These are phyloP conservation scores for Ceratina japonica DNA, from an alignment of 1,140 invertebrate species.

Conservation along the genomic window DNA sequence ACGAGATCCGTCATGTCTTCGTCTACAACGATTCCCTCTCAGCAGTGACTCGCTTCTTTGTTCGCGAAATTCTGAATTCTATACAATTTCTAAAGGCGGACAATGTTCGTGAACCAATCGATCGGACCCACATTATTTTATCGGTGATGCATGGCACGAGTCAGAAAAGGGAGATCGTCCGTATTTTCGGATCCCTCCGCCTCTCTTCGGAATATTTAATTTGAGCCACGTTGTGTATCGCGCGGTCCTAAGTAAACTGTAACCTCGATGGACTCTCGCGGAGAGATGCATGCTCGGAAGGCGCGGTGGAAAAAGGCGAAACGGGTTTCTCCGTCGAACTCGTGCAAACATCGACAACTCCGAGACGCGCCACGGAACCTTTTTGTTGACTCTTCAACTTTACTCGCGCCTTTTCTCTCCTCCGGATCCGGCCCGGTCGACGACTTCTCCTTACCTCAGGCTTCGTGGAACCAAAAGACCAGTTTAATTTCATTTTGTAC, in stretches of 20 bases:
- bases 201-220: slow-evolving; percentile 67
- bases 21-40: neutral
- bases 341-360: slow-evolving; percentile 69
- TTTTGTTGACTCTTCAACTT: slow-evolving; percentile 76
- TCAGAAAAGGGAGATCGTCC: slow-evolving; percentile 51
- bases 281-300: slow-evolving; percentile 37
- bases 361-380: slow-evolving; percentile 55
- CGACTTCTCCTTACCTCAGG: slow-evolving; percentile 57
- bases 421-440: slow-evolving; percentile 56
- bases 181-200: slow-evolving; percentile 37
- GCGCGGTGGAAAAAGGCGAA: slow-evolving; percentile 62
- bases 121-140: neutral
- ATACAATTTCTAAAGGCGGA: too few species aligned
- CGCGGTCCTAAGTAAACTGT: slow-evolving; percentile 72
- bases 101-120: neutral
- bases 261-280: slow-evolving; percentile 60
- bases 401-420: slow-evolving; percentile 63
- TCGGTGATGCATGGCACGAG: slow-evolving; percentile 11
- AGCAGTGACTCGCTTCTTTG: too few species aligned
- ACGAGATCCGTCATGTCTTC: neutral
- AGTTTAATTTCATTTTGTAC: slow-evolving; percentile 60
- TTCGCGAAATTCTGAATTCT: too few species aligned
- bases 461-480: slow-evolving; percentile 60
- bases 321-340: slow-evolving; percentile 73
- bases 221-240: slow-evolving; percentile 64